Percentiles rank a stretch among this genome's conserved stretches.
phyloP scores from a whole-genome alignment of 2,888 invertebrate species.

The Junonia oenone region DNA sequence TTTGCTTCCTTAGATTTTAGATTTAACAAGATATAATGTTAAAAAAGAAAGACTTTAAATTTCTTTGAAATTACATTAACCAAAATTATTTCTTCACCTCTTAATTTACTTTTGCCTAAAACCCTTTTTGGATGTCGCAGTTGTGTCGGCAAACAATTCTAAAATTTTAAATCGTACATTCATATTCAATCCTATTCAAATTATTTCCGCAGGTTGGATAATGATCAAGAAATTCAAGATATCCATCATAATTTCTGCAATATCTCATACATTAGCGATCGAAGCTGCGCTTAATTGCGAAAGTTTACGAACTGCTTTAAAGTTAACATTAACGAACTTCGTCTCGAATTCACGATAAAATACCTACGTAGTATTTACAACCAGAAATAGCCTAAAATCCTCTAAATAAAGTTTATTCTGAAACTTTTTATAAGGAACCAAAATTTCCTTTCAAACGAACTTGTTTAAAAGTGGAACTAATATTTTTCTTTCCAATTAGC shows the following conservation, averaged over 20 bases:
- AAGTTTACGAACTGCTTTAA: conserved; percentile 25
- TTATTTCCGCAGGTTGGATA: conserved; percentile 1
- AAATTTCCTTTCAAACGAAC: neutral
- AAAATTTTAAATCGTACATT: neutral
- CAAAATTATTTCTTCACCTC: too few relatives aligned
- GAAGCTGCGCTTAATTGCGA: conserved; percentile 26
- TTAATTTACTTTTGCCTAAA: neutral
- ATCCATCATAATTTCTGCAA: conserved; percentile 13
- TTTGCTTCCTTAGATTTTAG: too few relatives aligned
- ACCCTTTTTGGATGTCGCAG: neutral
- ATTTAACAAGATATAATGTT: too few relatives aligned
- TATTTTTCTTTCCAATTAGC: neutral
- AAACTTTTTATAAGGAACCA: neutral
- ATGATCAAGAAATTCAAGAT: conserved; percentile 16
- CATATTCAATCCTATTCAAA: neutral
- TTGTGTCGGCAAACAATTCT: neutral
- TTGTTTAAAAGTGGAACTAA: neutral
- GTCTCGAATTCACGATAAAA: neutral
- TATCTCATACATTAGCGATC: conserved; percentile 24
- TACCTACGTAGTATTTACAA: neutral
- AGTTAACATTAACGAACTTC: conserved; percentile 10
- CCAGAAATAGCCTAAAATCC: neutral
- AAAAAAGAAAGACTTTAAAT: too few relatives aligned
- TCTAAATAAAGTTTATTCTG: neutral
- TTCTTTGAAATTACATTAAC: too few relatives aligned